Conservation (phyloP, 2,797 vertebrate genomes). For the Arrhamphus sclerolepis region DNA sequence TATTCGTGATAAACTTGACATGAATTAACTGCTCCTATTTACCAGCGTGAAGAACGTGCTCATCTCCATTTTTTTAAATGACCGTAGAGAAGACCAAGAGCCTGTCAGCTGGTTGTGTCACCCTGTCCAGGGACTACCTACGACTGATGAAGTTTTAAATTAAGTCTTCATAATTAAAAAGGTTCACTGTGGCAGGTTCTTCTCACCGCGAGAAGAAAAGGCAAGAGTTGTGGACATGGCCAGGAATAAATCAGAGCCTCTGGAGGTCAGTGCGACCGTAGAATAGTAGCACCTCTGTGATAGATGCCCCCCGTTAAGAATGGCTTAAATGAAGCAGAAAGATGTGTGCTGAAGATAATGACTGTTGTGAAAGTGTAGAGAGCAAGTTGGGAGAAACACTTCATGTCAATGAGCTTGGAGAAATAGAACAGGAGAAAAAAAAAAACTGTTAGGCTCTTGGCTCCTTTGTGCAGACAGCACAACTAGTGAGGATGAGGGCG, state of each 20-base stretch:
- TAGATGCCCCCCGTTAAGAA: slow-evolving; percentile 76
- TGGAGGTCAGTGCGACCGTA: slow-evolving; percentile 66
- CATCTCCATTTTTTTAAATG: slow-evolving; percentile 46
- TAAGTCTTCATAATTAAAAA: slow-evolving; percentile 81
- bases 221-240: slow-evolving; percentile 52
- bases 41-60: slow-evolving; percentile 48
- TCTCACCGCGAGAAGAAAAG: slow-evolving; percentile 56
- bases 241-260: slow-evolving; percentile 65
- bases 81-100: slow-evolving; percentile 36
- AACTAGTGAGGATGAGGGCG: slow-evolving; percentile 43
- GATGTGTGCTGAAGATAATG: slow-evolving; percentile 79
- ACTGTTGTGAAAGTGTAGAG: slow-evolving; percentile 69
- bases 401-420: slow-evolving; percentile 59
- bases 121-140: slow-evolving; percentile 59
- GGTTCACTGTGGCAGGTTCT: slow-evolving; percentile 69
- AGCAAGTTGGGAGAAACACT: slow-evolving; percentile 62
- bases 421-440: slow-evolving; percentile 12
- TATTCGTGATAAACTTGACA: slow-evolving; percentile 18
- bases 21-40: slow-evolving; percentile 55
- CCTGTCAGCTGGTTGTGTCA: slow-evolving; percentile 41
- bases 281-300: slow-evolving; percentile 61
- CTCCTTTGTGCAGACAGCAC: slow-evolving; percentile 44
- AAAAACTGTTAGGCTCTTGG: slow-evolving; percentile 41
- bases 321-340: slow-evolving; percentile 82
- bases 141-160: slow-evolving; percentile 81